Evolutionary conservation across 1,140 invertebrate species (phyloP).

Genomic region (Apis florea): DNA sequence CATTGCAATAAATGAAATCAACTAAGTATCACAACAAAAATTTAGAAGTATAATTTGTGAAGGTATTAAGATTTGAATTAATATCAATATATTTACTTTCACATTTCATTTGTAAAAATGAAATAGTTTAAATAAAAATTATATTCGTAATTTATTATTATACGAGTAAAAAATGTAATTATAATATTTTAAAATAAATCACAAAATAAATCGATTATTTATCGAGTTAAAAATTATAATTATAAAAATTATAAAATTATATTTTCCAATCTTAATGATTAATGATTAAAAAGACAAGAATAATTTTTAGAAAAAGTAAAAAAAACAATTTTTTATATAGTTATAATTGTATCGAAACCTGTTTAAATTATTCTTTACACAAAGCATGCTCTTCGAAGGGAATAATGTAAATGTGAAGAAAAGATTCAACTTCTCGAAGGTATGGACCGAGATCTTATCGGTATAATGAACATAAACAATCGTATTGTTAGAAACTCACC

Average conservation of each 20-base stretch:
- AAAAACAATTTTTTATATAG: neutral
- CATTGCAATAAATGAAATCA: neutral
- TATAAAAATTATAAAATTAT: no score
- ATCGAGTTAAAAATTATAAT: no score
- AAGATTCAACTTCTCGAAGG: neutral
- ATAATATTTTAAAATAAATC: no score
- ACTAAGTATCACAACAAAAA: neutral
- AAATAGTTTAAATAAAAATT: no score
- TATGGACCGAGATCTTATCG: constrained; percentile 13
- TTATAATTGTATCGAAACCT: neutral
- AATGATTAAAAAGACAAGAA: neutral
- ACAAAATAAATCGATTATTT: neutral
- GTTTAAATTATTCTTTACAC: constrained; percentile 1
- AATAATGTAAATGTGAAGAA: neutral
- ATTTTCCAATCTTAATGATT: no score
- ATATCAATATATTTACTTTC: neutral
- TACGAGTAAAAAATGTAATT: no score
- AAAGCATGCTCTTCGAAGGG: neutral
- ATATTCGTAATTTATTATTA: no score
- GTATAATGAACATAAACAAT: constrained; percentile 28
- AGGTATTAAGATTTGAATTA: neutral
- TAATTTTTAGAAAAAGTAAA: no score
- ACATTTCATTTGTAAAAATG: no score
- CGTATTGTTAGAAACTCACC: constrained; percentile 69
- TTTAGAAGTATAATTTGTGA: no score